A percentile compares a stretch with the other conserved stretches of the same genome.
phyloP scores from a whole-genome alignment of 1,140 invertebrate genomes.

The Penaeus japonicus region DNA sequence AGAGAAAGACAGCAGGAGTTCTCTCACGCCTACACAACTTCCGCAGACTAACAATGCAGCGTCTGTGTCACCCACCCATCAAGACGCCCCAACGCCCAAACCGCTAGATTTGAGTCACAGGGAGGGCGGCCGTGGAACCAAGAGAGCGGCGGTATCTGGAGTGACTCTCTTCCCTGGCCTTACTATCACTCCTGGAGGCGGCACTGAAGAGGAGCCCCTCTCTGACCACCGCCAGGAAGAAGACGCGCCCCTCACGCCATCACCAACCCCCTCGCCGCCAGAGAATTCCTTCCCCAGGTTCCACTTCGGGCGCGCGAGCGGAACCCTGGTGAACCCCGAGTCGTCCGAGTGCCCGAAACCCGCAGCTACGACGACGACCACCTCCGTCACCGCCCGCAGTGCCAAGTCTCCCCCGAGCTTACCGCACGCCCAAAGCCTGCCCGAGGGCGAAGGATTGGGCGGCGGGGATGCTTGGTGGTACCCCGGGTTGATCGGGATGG shows the following conservation, averaged over 20 bases:
- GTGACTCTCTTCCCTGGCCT: slow-evolving; percentile 40
- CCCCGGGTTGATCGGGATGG: slow-evolving; percentile 31
- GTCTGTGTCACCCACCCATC: neutral
- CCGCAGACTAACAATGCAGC: neutral
- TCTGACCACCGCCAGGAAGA: neutral
- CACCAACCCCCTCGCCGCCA: slow-evolving; percentile 37
- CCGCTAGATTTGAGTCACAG: slow-evolving; percentile 43
- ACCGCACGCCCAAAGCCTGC: slow-evolving; percentile 59
- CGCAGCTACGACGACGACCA: neutral
- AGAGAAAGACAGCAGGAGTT: neutral
- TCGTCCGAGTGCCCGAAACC: slow-evolving; percentile 62
- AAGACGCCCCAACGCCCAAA: neutral
- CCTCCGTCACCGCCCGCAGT: neutral
- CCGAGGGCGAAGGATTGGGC: slow-evolving; percentile 3
- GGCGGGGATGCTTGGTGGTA: slow-evolving; percentile 51
- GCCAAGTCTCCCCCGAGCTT: slow-evolving; percentile 62
- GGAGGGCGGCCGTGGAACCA: neutral
- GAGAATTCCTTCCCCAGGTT: slow-evolving; percentile 60
- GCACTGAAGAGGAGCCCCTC: neutral
- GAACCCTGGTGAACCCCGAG: slow-evolving; percentile 59
- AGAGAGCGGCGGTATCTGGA: neutral
- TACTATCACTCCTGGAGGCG: slow-evolving; percentile 21
- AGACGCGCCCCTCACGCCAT: slow-evolving; percentile 37
- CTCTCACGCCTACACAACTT: neutral
- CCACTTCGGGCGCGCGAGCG: slow-evolving; percentile 57